phyloP scores from a whole-genome alignment of 1,140 invertebrate genomes.

The Sycobia sp. region DNA sequence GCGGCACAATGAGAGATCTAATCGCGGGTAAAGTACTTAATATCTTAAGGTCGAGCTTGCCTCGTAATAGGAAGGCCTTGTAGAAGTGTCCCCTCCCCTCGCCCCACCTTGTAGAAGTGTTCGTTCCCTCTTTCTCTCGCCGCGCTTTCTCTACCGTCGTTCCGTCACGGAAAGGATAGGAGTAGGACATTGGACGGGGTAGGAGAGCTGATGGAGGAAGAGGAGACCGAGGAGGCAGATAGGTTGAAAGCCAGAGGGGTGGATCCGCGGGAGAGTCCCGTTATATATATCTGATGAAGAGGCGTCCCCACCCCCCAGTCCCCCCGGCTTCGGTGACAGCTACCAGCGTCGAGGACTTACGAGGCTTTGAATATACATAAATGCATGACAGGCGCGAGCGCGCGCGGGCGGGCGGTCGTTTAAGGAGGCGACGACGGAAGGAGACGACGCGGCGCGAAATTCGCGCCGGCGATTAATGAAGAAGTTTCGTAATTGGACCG shows the following conservation, averaged over 20 bases:
- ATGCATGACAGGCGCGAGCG: slow-evolving; percentile 30
- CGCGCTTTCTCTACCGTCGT: background rate
- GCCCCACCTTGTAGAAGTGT: too few species aligned
- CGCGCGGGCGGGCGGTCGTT: too few species aligned
- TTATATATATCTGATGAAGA: slow-evolving; percentile 58
- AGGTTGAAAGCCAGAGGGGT: slow-evolving; percentile 47
- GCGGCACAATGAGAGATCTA: slow-evolving; percentile 62
- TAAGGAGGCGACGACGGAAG: slow-evolving; percentile 27
- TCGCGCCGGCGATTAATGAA: slow-evolving; percentile 20
- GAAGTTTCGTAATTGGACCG: slow-evolving; percentile 33
- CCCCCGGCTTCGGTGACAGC: slow-evolving; percentile 55
- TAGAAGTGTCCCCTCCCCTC: slow-evolving; percentile 29
- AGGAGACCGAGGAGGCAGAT: slow-evolving; percentile 41
- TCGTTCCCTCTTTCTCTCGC: background rate
- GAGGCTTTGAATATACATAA: slow-evolving; percentile 32
- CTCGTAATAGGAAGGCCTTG: slow-evolving; percentile 43
- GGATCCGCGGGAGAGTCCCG: slow-evolving; percentile 47
- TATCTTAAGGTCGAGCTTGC: slow-evolving; percentile 59
- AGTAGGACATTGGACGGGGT: slow-evolving; percentile 39
- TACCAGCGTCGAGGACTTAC: slow-evolving; percentile 42
- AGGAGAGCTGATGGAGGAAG: slow-evolving; percentile 35
- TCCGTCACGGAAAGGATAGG: too few species aligned
- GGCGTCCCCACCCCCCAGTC: too few species aligned
- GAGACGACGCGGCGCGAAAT: background rate
- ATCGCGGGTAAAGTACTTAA: slow-evolving; percentile 63